Conservation (phyloP, 30 jellyfish, hydroid and myxozoan species). For the Aurelia aurita region DNA sequence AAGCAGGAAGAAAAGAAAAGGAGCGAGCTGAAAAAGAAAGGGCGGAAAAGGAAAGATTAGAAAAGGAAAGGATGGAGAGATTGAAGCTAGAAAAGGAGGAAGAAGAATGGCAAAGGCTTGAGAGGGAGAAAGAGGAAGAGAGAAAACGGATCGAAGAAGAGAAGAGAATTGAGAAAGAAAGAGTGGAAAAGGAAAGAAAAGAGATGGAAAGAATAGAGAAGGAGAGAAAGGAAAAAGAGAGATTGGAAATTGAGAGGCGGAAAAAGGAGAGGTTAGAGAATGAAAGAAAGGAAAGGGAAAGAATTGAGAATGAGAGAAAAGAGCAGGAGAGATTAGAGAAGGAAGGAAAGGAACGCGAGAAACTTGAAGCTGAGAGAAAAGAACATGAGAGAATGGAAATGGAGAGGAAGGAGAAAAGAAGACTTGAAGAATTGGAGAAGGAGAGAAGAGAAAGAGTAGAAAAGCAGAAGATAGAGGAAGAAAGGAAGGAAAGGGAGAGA, state of each 20-base stretch:
- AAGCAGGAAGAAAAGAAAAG: conserved; percentile 7
- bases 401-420: conserved; percentile 14
- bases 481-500: not conserved
- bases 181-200: conserved; percentile 30
- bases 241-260: not conserved
- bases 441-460: conserved; percentile 5
- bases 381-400: not conserved
- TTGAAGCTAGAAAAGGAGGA: conserved; percentile 22
- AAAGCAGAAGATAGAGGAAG: conserved; percentile 5
- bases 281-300: conserved; percentile 40
- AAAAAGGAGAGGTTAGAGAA: not conserved
- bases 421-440: conserved; percentile 4
- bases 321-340: conserved; percentile 28
- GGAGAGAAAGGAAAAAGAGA: conserved; percentile 22
- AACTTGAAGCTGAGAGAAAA: conserved; percentile 3
- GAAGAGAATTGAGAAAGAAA: conserved; percentile 21
- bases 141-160: conserved; percentile 10
- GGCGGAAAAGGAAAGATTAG: not conserved
- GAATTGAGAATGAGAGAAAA: conserved; percentile 14
- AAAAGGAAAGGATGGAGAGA: conserved; percentile 29
- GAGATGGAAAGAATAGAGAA: conserved; percentile 18
- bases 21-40: conserved; percentile 11
- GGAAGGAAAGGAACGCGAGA: conserved; percentile 29
- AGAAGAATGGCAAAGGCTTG: not conserved
- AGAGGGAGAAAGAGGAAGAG: conserved; percentile 25